Evolutionary conservation across 2,888 invertebrate genomes (phyloP), one percentile per base, ranked within the genome.

Genomic region (Perizoma flavofasciatum): DNA sequence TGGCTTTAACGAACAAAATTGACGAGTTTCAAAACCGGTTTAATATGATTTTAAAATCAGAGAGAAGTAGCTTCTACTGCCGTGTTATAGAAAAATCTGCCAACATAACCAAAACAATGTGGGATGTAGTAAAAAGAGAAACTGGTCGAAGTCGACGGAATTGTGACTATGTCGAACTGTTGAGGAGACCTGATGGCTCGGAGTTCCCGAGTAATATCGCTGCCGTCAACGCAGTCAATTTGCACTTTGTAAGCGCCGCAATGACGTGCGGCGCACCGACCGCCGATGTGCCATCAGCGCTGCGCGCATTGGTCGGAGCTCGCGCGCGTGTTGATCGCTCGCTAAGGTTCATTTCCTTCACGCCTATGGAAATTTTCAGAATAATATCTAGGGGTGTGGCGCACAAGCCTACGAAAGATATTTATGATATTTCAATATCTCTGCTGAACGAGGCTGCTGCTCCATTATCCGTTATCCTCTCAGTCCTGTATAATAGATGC

Each of bases 391-490:
- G 4, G 4, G 52, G 52, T n/a, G 45, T 52, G 10, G 45, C 45
- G 37, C 6, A 41, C 4, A 52, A 52, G 37, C 34, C 22, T 4
- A 33, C 52, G 4, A 52, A 52, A 22, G 52, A 52, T 33, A 45
- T 52, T 9, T 52, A 52, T 11, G 52, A 52, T 6, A 52, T 52
- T 22, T 52, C 52, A 4, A 52, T 32, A 7, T 44, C 52, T 1
- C 5, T 52, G 35, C 5, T 52, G 41, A 5, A 37, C 32, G 5
- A 9, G 5, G 52, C 39, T 5, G 45, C 52, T 2, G 10, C 10
- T 5, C 35, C 37, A 10, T 4, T 52, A n/a, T n/a, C n/a, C n/a
- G n/a, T n/a, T n/a, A n/a, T n/a, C n/a, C n/a, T n/a, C n/a, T n/a
- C n/a, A n/a, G n/a, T n/a, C n/a, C n/a, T n/a, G n/a, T n/a, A n/a